These are phyloP conservation scores for Charina bottae DNA, from an alignment of 2,113 vertebrate species.

Conservation along the genomic window DNA sequence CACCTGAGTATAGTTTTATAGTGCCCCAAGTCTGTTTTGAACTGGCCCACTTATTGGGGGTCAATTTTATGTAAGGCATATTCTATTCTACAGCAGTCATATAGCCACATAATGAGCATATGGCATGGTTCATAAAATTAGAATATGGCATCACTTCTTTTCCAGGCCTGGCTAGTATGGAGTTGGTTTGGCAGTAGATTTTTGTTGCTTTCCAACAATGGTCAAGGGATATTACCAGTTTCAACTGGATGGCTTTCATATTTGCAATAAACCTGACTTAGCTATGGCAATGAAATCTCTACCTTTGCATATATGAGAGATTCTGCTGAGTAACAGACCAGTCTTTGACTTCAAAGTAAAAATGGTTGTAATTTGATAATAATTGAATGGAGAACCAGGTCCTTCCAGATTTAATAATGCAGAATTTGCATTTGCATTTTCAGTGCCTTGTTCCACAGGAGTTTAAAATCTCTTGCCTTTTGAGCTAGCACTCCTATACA, in stretches of 20 bases:
- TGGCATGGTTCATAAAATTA: background rate
- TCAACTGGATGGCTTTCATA: slow-evolving; percentile 13
- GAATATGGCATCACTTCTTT: background rate
- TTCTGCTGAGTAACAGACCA: background rate
- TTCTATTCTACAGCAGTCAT: background rate
- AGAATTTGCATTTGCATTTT: background rate
- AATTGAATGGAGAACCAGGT: slow-evolving; percentile 6
- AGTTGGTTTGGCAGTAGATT: background rate
- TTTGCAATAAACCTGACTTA: background rate
- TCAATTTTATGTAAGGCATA: background rate
- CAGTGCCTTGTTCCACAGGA: background rate
- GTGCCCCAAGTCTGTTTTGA: background rate
- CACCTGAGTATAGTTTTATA: background rate
- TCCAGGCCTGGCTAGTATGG: background rate
- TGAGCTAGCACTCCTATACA: slow-evolving; percentile 6
- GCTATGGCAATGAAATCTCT: background rate
- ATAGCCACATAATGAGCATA: background rate
- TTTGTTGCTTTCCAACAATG: slow-evolving; percentile 2
- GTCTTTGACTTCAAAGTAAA: slow-evolving; percentile 29
- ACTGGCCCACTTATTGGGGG: background rate
- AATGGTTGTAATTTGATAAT: background rate
- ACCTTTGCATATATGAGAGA: background rate
- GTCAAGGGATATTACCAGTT: background rate
- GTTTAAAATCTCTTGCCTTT: slow-evolving; percentile 19
- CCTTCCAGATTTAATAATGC: slow-evolving; percentile 13